phyloP scores from a whole-genome alignment of 2,113 vertebrate genomes.

The Petaurus breviceps region DNA sequence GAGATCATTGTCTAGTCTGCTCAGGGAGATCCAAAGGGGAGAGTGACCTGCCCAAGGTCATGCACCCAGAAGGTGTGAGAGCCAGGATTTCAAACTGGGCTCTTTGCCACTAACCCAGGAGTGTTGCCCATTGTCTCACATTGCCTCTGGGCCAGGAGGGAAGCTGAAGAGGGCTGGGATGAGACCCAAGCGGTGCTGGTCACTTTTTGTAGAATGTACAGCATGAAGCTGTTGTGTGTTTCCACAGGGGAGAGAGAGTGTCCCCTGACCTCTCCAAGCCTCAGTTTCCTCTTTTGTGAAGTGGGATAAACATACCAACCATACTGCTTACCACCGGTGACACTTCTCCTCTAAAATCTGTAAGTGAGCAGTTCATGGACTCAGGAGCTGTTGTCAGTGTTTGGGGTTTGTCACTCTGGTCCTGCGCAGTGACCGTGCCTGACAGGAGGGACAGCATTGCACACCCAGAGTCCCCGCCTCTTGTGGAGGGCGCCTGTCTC shows the following conservation, averaged over 20 bases:
- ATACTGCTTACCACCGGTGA: too few species aligned
- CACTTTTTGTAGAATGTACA: not conserved
- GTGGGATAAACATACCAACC: not conserved
- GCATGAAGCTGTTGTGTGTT: too few species aligned
- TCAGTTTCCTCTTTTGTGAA: not conserved
- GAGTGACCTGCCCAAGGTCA: slow-evolving; percentile 5
- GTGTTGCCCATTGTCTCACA: not conserved
- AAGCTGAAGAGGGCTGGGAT: not conserved
- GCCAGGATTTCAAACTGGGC: not conserved
- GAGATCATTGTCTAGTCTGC: not conserved
- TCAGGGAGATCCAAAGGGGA: not conserved
- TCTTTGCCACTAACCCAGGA: not conserved
- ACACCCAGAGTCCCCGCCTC: too few species aligned
- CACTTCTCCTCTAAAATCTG: too few species aligned
- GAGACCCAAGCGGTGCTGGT: too few species aligned
- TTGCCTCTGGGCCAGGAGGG: not conserved
- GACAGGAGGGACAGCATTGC: not conserved
- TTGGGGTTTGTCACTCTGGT: too few species aligned
- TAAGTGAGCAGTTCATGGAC: not conserved
- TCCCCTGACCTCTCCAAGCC: too few species aligned
- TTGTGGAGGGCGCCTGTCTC: too few species aligned
- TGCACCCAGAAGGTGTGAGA: not conserved
- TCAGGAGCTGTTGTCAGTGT: too few species aligned
- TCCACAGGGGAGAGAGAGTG: too few species aligned
- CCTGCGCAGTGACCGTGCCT: not conserved